Evolutionary conservation across 2,797 vertebrate species (phyloP).

Genomic region (Dermochelys coriacea): DNA sequence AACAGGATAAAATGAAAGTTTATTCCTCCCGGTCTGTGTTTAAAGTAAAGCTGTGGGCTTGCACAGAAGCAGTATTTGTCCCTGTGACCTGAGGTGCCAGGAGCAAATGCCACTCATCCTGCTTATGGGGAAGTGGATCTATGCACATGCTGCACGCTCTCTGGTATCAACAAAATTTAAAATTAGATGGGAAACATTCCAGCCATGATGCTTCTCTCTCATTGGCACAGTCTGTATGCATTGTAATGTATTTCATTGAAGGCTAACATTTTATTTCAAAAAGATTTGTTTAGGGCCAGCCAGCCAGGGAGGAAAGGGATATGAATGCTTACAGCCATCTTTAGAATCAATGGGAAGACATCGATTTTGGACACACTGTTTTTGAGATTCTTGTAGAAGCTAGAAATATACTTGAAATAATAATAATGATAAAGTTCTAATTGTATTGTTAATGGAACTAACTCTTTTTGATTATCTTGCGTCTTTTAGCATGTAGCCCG

Average conservation of each 20-base stretch:
- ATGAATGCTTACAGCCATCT: background rate
- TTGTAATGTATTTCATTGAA: background rate
- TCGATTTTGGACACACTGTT: background rate
- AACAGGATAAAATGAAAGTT: background rate
- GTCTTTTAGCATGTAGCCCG: conserved; percentile 77
- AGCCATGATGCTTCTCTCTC: background rate
- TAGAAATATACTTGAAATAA: background rate
- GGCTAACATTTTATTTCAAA: background rate
- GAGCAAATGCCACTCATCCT: background rate
- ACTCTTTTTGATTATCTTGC: background rate
- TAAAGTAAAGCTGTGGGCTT: background rate
- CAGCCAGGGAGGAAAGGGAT: background rate
- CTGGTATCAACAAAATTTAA: background rate
- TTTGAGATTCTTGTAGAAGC: background rate
- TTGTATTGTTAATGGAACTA: background rate
- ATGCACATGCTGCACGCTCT: background rate
- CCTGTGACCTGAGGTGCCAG: background rate
- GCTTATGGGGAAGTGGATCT: background rate
- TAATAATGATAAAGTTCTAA: too few species aligned
- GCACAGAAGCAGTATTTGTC: background rate
- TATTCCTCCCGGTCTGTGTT: background rate
- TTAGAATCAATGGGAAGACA: background rate
- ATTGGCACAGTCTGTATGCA: background rate
- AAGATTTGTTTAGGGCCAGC: background rate
- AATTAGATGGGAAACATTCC: background rate